phyloP scores from a whole-genome alignment of 2,113 vertebrate species.

The Paramisgurnus dabryanus region DNA sequence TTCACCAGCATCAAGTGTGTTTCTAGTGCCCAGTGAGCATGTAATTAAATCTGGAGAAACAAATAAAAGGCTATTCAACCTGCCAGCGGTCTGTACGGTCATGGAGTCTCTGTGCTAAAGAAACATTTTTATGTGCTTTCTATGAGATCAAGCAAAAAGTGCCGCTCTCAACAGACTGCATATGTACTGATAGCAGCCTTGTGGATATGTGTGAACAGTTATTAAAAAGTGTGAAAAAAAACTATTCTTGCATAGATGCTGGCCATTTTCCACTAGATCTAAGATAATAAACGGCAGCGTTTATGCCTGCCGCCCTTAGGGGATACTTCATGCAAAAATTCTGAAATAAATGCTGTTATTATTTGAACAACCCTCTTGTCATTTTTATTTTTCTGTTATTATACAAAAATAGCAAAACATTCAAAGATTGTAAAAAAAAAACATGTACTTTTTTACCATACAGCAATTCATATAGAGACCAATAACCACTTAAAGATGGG shows the following conservation, averaged over 20 bases:
- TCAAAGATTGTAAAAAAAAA: no score
- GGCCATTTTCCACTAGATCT: constrained; percentile 9
- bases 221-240: constrained; percentile 19
- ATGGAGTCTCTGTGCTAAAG: constrained; percentile 16
- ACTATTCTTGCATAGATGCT: constrained; percentile 15
- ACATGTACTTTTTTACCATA: no score
- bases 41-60: constrained; percentile 27
- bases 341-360: no score
- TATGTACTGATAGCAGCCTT: constrained; percentile 2
- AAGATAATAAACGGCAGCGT: not conserved
- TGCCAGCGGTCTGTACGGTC: constrained; percentile 18
- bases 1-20: constrained; percentile 18
- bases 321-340: no score
- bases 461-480: no score
- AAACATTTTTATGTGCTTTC: constrained; percentile 33
- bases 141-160: constrained; percentile 3
- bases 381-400: no score
- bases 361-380: no score
- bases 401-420: no score
- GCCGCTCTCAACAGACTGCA: not conserved
- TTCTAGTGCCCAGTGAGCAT: constrained; percentile 28
- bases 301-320: not conserved
- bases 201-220: constrained; percentile 28
- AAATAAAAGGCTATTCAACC: constrained; percentile 23
- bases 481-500: no score